phyloP scores from a whole-genome alignment of 1,140 invertebrate species.

The Drosophila ercepeae region DNA sequence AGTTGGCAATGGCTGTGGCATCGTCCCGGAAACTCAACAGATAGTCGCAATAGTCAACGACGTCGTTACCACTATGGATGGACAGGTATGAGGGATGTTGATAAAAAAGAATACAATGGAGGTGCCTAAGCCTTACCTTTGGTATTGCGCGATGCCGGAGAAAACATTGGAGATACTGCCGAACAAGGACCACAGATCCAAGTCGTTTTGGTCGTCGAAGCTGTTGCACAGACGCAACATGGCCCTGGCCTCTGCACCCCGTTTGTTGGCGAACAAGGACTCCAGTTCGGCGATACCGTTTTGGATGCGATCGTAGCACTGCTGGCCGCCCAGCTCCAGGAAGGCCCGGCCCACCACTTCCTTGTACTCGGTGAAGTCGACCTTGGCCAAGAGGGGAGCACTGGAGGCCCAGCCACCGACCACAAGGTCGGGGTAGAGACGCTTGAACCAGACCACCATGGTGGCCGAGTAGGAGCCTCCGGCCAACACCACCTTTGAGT shows the following conservation, averaged over 20 bases:
- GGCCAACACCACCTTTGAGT: conserved; percentile 86
- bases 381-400: conserved; percentile 86
- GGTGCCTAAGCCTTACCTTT: conserved; percentile 51
- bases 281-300: conserved; percentile 85
- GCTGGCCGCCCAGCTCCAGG: conserved; percentile 65
- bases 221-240: conserved; percentile 81
- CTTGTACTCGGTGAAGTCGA: conserved; percentile 70
- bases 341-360: conserved; percentile 57
- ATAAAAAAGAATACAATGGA: neutral
- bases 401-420: conserved; percentile 90
- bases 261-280: conserved; percentile 73
- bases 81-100: too few species aligned
- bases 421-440: conserved; percentile 91
- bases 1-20: conserved; percentile 68
- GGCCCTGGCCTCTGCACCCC: conserved; percentile 61
- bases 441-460: conserved; percentile 90
- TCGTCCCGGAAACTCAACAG: conserved; percentile 57
- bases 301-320: conserved; percentile 84
- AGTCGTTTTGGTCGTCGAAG: conserved; percentile 73
- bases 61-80: conserved; percentile 41
- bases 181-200: conserved; percentile 76
- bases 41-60: conserved; percentile 56
- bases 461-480: conserved; percentile 92
- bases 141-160: conserved; percentile 67
- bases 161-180: conserved; percentile 73